These are phyloP conservation scores for Spea bombifrons DNA, from an alignment of 2,113 vertebrate species.

Conservation along the genomic window DNA sequence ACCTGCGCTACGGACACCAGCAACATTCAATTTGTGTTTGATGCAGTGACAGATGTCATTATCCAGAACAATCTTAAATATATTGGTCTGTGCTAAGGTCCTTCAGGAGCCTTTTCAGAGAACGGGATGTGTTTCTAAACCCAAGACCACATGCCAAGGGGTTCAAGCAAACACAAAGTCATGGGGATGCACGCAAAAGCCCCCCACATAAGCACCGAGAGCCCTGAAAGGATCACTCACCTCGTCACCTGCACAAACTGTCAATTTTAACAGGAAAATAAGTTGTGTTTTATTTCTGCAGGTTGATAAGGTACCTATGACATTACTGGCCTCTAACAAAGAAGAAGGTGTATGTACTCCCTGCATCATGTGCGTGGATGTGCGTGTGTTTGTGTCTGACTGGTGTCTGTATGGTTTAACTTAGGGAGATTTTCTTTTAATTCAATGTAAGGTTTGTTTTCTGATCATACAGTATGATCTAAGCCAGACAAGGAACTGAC, in stretches of 20 bases:
- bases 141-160: conserved; percentile 52
- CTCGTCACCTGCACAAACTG: conserved; percentile 49
- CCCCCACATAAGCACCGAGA: conserved; percentile 47
- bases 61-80: conserved; percentile 99
- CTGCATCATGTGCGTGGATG: conserved; percentile 35
- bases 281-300: neutral
- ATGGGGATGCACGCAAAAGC: conserved; percentile 50
- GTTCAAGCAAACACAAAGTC: conserved; percentile 50
- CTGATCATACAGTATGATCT: conserved; percentile 2
- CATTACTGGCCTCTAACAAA: conserved; percentile 19
- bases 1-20: conserved; percentile 85
- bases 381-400: conserved; percentile 36
- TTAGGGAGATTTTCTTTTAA: neutral
- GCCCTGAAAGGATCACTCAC: conserved; percentile 48
- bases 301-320: conserved; percentile 18
- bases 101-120: conserved; percentile 7
- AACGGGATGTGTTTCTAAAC: conserved; percentile 45
- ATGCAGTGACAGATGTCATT: conserved; percentile 98
- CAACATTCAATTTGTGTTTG: conserved; percentile 99
- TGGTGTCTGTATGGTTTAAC: conserved; percentile 29
- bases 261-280: conserved; percentile 34
- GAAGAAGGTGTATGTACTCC: conserved; percentile 21
- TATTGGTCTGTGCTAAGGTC: conserved; percentile 92
- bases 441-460: neutral
- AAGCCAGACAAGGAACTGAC: conserved; percentile 17